phyloP scores from a whole-genome alignment of 2,113 vertebrate genomes.

The Dissostichus mawsoni region DNA sequence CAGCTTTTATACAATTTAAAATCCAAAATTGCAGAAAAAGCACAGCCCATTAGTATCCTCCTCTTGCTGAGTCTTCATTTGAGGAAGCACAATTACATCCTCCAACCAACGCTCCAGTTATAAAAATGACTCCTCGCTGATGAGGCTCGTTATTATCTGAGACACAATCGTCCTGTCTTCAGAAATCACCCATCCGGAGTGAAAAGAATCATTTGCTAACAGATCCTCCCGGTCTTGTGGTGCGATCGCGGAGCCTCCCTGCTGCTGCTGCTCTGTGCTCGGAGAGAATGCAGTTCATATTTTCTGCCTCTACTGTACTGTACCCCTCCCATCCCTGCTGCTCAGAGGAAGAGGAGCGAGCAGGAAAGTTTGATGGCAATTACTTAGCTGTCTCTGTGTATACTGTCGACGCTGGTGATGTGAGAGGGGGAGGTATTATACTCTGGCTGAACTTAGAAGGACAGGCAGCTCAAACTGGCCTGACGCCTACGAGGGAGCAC shows the following conservation, averaged over 20 bases:
- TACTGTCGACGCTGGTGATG: constrained; percentile 63
- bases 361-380: constrained; percentile 78
- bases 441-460: constrained; percentile 59
- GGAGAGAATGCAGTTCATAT: constrained; percentile 70
- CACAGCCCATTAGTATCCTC: constrained; percentile 37
- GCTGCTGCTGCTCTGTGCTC: constrained; percentile 67
- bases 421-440: constrained; percentile 64
- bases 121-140: constrained; percentile 32
- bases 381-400: constrained; percentile 77
- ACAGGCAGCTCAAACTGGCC: constrained; percentile 53
- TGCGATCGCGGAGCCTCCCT: constrained; percentile 43
- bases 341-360: constrained; percentile 62
- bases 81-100: constrained; percentile 27
- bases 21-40: constrained; percentile 31
- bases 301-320: constrained; percentile 69
- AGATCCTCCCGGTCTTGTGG: constrained; percentile 32
- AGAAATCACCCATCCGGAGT: constrained; percentile 42
- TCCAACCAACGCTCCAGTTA: constrained; percentile 11
- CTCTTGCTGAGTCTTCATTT: constrained; percentile 46
- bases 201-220: not conserved
- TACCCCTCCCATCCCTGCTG: constrained; percentile 64
- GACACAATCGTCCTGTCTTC: constrained; percentile 30
- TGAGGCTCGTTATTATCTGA: constrained; percentile 21
- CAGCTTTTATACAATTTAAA: constrained; percentile 21
- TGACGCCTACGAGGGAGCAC: constrained; percentile 19